phyloP scores from a whole-genome alignment of 2,113 vertebrate species.

The Oreochromis niloticus region DNA sequence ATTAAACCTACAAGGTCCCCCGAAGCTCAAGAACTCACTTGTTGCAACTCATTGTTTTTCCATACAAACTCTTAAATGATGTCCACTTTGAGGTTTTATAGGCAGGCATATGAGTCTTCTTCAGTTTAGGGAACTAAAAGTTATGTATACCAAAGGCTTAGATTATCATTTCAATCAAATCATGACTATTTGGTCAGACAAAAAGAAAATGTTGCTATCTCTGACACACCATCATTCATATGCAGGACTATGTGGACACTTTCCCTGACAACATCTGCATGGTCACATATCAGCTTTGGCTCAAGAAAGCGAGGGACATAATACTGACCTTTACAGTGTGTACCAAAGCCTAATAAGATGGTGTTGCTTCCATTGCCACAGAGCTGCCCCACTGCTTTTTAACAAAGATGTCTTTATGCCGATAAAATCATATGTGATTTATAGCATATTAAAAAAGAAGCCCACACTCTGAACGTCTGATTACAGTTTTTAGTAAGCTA shows the following conservation, averaged over 20 bases:
- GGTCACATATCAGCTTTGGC: background rate
- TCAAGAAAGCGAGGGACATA: background rate
- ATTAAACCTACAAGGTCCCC: background rate
- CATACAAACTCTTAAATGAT: background rate
- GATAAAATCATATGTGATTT: constrained; percentile 3
- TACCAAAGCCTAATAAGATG: background rate
- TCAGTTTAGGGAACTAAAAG: background rate
- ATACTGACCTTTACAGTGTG: constrained; percentile 19
- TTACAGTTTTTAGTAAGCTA: background rate
- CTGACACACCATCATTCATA: background rate
- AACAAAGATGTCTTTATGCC: constrained; percentile 56
- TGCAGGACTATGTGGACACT: background rate
- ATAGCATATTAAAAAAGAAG: background rate
- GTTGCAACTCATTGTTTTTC: background rate
- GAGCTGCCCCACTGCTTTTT: background rate
- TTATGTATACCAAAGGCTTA: fast-evolving
- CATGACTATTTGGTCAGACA: background rate
- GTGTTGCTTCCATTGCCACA: background rate
- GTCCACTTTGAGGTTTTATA: background rate
- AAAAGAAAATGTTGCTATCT: background rate
- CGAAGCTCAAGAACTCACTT: background rate
- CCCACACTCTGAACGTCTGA: fast-evolving
- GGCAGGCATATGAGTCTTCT: fast-evolving
- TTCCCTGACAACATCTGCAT: background rate
- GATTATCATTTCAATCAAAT: background rate